These are phyloP conservation scores for Watsonalla cultraria DNA, from an alignment of 2,888 invertebrate genomes.

Conservation along the genomic window DNA sequence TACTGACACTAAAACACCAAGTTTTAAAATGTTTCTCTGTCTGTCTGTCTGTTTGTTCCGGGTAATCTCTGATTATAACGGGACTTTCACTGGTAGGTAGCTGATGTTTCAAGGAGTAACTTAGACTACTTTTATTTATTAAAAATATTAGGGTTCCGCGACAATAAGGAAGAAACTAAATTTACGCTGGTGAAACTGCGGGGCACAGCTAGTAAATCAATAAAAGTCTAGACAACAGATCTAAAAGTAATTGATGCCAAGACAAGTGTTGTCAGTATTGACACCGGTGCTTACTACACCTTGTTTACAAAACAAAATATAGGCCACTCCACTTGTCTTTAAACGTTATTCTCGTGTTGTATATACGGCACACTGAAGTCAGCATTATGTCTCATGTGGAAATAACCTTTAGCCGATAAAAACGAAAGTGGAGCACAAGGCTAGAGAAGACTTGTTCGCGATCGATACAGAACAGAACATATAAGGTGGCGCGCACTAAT, in stretches of 20 bases:
- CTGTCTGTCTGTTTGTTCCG: no score
- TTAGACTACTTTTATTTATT: no score
- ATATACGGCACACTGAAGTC: constrained; percentile 17
- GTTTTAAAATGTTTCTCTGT: no score
- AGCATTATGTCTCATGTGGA: constrained; percentile 26
- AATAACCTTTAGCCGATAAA: constrained; percentile 45
- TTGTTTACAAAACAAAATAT: constrained; percentile 16
- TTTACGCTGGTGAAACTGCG: no score
- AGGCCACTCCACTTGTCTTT: constrained; percentile 4
- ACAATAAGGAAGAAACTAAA: no score
- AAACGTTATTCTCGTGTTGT: constrained; percentile 10
- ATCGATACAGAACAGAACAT: constrained; percentile 32
- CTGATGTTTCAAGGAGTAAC: no score
- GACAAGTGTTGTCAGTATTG: neutral
- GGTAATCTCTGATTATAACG: no score
- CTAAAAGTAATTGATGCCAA: neutral
- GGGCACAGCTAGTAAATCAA: no score
- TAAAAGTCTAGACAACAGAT: no score
- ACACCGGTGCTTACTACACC: constrained; percentile 1
- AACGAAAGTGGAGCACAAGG: constrained; percentile 51
- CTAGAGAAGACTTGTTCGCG: constrained; percentile 40
- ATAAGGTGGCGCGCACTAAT: constrained; percentile 22
- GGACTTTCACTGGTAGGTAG: no score
- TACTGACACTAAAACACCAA: no score
- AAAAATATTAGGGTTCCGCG: no score